Evolutionary conservation across 2,797 vertebrate genomes (phyloP).

Genomic region (Pipistrellus pipistrellus): DNA sequence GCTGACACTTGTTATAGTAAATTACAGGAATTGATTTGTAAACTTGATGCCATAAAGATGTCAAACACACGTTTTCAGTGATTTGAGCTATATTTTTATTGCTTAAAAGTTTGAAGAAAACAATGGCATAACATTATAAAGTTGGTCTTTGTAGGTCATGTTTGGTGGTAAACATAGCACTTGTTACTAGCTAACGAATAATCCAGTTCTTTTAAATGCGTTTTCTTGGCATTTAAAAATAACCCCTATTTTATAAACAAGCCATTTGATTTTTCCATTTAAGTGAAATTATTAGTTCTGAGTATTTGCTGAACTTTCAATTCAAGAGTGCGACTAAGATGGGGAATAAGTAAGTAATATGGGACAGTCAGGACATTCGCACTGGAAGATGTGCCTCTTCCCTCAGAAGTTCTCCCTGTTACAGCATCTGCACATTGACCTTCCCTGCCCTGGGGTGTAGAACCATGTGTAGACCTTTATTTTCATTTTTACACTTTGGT

Average conservation of each 20-base stretch:
- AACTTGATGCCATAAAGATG: slow-evolving; percentile 69
- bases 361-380: neutral
- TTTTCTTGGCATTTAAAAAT: slow-evolving; percentile 64
- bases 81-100: slow-evolving; percentile 71
- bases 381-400: neutral
- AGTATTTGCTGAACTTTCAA: slow-evolving; percentile 67
- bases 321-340: slow-evolving; percentile 3
- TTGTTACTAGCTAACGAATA: slow-evolving; percentile 70
- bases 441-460: neutral
- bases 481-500: slow-evolving; percentile 58
- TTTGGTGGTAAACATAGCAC: slow-evolving; percentile 54
- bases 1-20: slow-evolving; percentile 55
- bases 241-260: slow-evolving; percentile 65
- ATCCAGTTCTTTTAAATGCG: slow-evolving; percentile 36
- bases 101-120: slow-evolving; percentile 69
- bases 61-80: slow-evolving; percentile 67
- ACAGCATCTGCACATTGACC: neutral
- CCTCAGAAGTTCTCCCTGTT: neutral
- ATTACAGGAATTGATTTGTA: slow-evolving; percentile 65
- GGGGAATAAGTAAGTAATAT: slow-evolving; percentile 18
- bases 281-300: slow-evolving; percentile 67
- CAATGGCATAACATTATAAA: slow-evolving; percentile 69
- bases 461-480: slow-evolving; percentile 39
- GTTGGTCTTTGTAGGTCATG: slow-evolving; percentile 66
- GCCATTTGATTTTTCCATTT: slow-evolving; percentile 65